Evolutionary conservation across 2,797 vertebrate species (phyloP).

Genomic region (Graptemys geographica): DNA sequence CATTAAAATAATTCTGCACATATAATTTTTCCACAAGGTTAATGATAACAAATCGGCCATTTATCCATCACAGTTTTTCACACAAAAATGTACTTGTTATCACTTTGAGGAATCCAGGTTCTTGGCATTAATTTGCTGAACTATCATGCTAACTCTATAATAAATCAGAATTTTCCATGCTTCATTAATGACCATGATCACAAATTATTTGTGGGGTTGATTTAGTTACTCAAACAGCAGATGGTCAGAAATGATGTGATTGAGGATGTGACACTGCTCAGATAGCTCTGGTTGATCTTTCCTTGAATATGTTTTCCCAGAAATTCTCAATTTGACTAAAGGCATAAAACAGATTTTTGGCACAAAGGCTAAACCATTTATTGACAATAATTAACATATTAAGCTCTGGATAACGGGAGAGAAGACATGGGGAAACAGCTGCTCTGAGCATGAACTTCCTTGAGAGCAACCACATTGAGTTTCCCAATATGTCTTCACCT

Average conservation of each 20-base stretch:
- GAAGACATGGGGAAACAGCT: background rate
- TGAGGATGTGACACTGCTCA: background rate
- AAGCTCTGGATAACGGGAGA: background rate
- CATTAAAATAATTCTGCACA: background rate
- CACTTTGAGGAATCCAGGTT: background rate
- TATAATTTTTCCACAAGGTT: background rate
- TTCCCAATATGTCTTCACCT: background rate
- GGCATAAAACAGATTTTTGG: background rate
- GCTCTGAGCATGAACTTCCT: background rate
- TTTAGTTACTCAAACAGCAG: background rate
- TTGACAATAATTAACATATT: slow-evolving; percentile 18
- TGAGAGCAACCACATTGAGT: background rate
- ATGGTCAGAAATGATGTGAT: fast-evolving
- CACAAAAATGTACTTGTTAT: background rate
- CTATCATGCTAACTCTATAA: background rate
- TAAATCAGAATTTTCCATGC: slow-evolving; percentile 11
- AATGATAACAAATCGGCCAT: background rate
- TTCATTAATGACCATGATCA: background rate
- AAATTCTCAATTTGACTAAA: background rate
- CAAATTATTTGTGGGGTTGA: background rate
- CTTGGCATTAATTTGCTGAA: background rate
- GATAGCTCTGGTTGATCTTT: background rate
- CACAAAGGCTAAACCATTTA: background rate
- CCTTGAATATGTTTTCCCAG: slow-evolving; percentile 2
- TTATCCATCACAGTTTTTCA: background rate